Evolutionary conservation across 2,113 vertebrate species (phyloP), one percentile per base, ranked within the genome.

Genomic region (Semicossyphus pulcher): DNA sequence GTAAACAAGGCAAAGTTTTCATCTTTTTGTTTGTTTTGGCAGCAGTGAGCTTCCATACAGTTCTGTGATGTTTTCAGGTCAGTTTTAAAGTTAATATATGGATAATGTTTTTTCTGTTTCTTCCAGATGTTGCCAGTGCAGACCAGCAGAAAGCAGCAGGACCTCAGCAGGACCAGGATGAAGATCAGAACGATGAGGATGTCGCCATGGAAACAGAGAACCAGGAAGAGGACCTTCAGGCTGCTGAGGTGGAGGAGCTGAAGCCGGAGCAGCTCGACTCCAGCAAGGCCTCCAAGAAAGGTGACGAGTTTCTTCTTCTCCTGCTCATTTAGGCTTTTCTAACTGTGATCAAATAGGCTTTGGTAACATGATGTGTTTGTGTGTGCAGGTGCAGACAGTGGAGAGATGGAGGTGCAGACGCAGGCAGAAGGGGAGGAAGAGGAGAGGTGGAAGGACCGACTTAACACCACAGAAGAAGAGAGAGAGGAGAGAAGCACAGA

Each of bases 71-170:
- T n/a, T n/a, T n/a, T n/a, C n/a, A n/a, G n/a, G n/a, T n/a, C n/a
- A n/a, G n/a, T n/a, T n/a, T n/a, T n/a, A n/a, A n/a, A n/a, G n/a
- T n/a, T n/a, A n/a, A n/a, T n/a, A n/a, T n/a, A n/a, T n/a, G n/a
- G n/a, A n/a, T n/a, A n/a, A n/a, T n/a, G n/a, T 26, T 0, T 63
- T 14, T 18, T 2, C 1, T 64, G 12, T 16, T 20, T 47, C 18
- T 36, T 72, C 21, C 75, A 99, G 98, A 99, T 85, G 95, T 93
- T 36, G 98, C 97, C 68, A 99, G 91, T 52, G 88, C 93, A 36
- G 96, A 99, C 31, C 98, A 99, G 71, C 95, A 98, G 74, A 95
- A 93, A 58, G 85, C 89, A 29, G 37, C 91, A 9, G 79, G 89
- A 26, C 83, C 92, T 26, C 82, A 80, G 15, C 84, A 91, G 48